Evolutionary conservation across 2,113 vertebrate species (phyloP), one percentile per base, ranked within the genome.

Genomic region (Prunella himalayana): DNA sequence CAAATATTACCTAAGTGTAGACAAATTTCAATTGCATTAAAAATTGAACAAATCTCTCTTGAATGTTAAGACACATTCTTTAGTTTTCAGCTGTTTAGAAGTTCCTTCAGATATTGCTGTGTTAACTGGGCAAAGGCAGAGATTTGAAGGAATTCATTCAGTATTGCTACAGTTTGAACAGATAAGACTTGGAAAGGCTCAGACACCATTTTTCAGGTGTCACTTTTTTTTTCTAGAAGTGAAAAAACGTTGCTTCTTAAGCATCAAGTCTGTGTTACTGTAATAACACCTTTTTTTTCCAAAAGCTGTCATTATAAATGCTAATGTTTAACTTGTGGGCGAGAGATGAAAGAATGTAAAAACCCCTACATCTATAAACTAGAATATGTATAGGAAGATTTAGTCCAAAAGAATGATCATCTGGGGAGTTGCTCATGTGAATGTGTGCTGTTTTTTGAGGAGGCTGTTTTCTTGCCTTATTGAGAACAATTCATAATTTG

Each of bases 401-500:
- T 49, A 56, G 31, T 79, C 63, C 37, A 54, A 37, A 73, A 47
- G 66, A 66, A 15, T 63, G 63, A 85, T 91, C 24, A 70, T 91
- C 35, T 85, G 59, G 45, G n/a, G 71, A 91, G 39, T 20, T 82
- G 69, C 82, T 95, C 35, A 27, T 64, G 76, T 90, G 86, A 88
- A 86, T 45, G 41, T 72, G 63, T 90, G 86, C 79, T 4, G 7
- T 70, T 69, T 3, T 6, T 81, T 53, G 82, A 89, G 75, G 66
- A 90, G 80, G 65, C 42, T 88, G 72, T 88, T 94, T 83, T 75
- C 44, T 77, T 61, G 60, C 76, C 82, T 79, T 82, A 35, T 13
- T 7, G 4, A 81, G 77, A 92, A 81, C 92, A 93, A 75, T 94
- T 96, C 73, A 18, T 88, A 77, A 71, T 94, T 92, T 88, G 72